phyloP scores from a whole-genome alignment of 2,113 vertebrate genomes.

The Chrysochloris asiatica region DNA sequence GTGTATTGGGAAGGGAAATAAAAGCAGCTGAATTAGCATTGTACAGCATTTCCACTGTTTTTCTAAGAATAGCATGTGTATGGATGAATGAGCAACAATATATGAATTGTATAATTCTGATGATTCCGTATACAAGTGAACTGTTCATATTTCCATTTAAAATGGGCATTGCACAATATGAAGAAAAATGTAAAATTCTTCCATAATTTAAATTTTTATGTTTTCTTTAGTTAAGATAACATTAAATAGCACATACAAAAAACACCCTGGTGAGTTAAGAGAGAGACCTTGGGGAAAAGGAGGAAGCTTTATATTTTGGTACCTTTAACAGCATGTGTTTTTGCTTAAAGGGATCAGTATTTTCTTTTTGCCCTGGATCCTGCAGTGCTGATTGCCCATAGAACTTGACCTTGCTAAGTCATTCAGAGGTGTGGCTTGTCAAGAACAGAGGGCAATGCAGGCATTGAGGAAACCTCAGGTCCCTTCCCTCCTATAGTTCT shows the following conservation, averaged over 20 bases:
- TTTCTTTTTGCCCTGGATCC: background rate
- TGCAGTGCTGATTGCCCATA: too few relatives aligned
- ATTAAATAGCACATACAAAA: background rate
- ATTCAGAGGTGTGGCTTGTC: background rate
- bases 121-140: background rate
- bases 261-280: background rate
- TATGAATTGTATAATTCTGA: background rate
- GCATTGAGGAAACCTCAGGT: background rate
- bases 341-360: background rate
- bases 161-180: background rate
- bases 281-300: background rate
- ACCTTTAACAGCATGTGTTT: background rate
- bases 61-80: background rate
- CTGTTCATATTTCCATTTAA: background rate
- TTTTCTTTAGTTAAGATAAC: conserved; percentile 5
- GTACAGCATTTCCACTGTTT: background rate
- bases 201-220: background rate
- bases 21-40: background rate
- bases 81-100: background rate
- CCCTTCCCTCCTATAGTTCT: background rate
- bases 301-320: background rate
- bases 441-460: background rate
- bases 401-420: background rate
- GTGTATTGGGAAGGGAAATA: background rate
- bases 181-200: background rate